A percentile compares a stretch with the other conserved stretches of the same genome.
These are phyloP conservation scores for Pseudonaja textilis DNA, from an alignment of 2,113 vertebrate species.

Conservation along the genomic window DNA sequence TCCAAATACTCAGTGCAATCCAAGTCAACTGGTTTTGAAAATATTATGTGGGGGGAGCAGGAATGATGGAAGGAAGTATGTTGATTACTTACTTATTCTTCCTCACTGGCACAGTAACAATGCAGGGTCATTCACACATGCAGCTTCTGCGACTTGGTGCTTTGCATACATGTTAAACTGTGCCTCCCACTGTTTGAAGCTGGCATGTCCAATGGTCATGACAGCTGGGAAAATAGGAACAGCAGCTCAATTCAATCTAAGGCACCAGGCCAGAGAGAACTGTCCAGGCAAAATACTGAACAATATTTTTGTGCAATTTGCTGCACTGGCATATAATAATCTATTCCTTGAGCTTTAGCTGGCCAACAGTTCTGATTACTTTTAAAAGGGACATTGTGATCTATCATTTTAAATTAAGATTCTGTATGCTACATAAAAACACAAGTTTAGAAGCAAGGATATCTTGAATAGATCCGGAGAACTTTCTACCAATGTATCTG, in stretches of 20 bases:
- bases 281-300: neutral
- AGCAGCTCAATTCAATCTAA: neutral
- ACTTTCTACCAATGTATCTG: neutral
- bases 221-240: neutral
- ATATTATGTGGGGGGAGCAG: neutral
- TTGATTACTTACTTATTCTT: neutral
- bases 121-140: neutral
- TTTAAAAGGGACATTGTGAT: neutral
- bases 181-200: neutral
- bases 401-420: neutral
- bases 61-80: neutral
- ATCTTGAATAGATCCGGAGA: neutral
- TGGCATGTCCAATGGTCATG: neutral
- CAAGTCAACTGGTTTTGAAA: neutral
- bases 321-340: neutral
- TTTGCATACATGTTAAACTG: neutral
- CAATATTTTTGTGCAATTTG: neutral
- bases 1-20: neutral
- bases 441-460: neutral
- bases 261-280: neutral
- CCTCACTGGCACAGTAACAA: neutral
- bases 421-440: neutral
- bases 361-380: neutral
- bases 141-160: neutral
- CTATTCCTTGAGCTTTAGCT: neutral